These are phyloP conservation scores for Meteorus colon DNA, from an alignment of 2,888 invertebrate genomes.

Conservation along the genomic window DNA sequence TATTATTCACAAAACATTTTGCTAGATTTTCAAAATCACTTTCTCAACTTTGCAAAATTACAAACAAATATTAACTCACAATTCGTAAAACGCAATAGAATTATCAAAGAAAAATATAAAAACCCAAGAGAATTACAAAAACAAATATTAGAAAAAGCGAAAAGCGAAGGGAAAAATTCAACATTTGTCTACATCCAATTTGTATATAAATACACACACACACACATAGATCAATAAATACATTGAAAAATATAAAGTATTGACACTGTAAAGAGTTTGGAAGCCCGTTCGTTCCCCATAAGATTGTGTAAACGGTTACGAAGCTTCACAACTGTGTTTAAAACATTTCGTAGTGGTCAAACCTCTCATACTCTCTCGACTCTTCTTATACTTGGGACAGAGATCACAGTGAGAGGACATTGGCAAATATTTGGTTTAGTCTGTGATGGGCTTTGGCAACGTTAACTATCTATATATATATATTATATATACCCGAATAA, in stretches of 20 bases:
- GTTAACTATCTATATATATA: neutral
- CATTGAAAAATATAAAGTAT: constrained; percentile 13
- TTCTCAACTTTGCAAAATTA: too few species aligned
- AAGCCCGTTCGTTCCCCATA: neutral
- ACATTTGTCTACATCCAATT: too few species aligned
- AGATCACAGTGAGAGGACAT: constrained; percentile 60
- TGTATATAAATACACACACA: too few species aligned
- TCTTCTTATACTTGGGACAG: constrained; percentile 1
- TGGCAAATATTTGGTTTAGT: constrained; percentile 71
- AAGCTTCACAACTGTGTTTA: constrained; percentile 54
- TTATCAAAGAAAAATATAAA: too few species aligned
- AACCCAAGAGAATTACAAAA: too few species aligned
- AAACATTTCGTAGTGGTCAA: constrained; percentile 56
- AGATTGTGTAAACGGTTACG: neutral
- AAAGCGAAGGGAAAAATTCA: too few species aligned
- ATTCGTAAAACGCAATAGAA: too few species aligned
- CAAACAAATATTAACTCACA: too few species aligned
- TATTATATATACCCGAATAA: neutral
- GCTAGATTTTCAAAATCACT: too few species aligned
- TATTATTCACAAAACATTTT: too few species aligned
- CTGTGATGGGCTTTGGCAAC: constrained; percentile 64
- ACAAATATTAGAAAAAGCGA: too few species aligned
- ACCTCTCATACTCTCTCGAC: constrained; percentile 28
- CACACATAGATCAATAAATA: too few species aligned
- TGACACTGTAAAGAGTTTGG: constrained; percentile 38